Percentiles rank a stretch among this genome's conserved stretches.
Conservation (phyloP, 2,113 vertebrate genomes). For the Phrynosoma blainvillii region DNA sequence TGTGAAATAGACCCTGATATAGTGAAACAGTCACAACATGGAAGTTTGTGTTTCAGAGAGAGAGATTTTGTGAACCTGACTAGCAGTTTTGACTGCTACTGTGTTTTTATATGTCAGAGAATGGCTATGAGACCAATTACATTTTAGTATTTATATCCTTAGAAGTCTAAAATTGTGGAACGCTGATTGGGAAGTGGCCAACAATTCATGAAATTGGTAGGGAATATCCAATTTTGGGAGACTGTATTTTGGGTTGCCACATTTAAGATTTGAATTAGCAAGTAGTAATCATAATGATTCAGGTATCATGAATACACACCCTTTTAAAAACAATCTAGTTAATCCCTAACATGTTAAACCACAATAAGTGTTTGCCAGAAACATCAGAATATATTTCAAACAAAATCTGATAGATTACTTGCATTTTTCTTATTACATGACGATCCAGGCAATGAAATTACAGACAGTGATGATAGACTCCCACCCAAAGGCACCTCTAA, state of each 20-base stretch:
- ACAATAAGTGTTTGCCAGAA: not conserved
- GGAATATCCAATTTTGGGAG: not conserved
- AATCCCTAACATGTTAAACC: not conserved
- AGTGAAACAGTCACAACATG: no score
- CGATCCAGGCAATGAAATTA: slow-evolving; percentile 28
- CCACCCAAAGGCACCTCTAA: not conserved
- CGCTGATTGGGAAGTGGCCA: no score
- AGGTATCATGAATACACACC: not conserved
- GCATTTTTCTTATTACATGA: slow-evolving; percentile 4
- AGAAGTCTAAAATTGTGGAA: no score
- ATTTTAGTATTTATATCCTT: no score
- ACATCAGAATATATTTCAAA: not conserved
- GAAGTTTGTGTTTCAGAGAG: no score
- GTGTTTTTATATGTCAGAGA: no score
- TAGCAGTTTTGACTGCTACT: no score
- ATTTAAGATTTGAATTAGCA: not conserved
- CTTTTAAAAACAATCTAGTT: not conserved
- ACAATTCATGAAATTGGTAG: no score
- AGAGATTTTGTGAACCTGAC: no score
- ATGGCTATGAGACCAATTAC: no score
- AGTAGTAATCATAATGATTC: not conserved
- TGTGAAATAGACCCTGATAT: no score
- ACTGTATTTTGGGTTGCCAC: not conserved
- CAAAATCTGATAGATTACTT: not conserved
- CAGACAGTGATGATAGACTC: slow-evolving; percentile 25